These are phyloP conservation scores for Mechanitis mazaeus DNA, from an alignment of 2,888 invertebrate genomes.

Conservation along the genomic window DNA sequence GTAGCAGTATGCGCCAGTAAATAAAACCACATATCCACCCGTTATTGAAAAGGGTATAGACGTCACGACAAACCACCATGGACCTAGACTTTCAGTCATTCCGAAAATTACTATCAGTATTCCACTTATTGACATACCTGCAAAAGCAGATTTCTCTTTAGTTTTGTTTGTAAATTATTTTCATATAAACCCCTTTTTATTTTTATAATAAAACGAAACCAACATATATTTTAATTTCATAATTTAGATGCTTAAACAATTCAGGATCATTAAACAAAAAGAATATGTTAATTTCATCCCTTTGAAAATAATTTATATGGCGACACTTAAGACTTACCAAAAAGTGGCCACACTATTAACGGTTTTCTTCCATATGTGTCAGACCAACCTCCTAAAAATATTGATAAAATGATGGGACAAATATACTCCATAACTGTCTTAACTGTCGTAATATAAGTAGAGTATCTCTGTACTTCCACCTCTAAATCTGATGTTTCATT, in stretches of 20 bases:
- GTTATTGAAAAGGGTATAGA: slow-evolving; percentile 76
- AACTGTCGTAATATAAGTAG: slow-evolving; percentile 78
- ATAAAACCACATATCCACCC: slow-evolving; percentile 78
- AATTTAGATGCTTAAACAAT: not conserved
- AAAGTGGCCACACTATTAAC: slow-evolving; percentile 78
- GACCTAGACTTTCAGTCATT: slow-evolving; percentile 52
- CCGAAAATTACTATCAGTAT: slow-evolving; percentile 54
- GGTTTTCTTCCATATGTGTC: slow-evolving; percentile 87
- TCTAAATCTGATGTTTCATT: slow-evolving; percentile 68
- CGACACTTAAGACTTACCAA: slow-evolving; percentile 61
- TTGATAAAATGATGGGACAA: slow-evolving; percentile 80
- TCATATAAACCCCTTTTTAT: not conserved
- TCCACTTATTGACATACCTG: slow-evolving; percentile 53
- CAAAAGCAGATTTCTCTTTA: slow-evolving; percentile 27
- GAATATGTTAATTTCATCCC: slow-evolving; percentile 7
- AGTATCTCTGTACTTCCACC: slow-evolving; percentile 78
- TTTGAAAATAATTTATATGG: too few species aligned
- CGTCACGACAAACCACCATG: slow-evolving; percentile 73
- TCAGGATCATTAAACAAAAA: not conserved
- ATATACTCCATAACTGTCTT: slow-evolving; percentile 79
- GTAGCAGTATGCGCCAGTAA: slow-evolving; percentile 80
- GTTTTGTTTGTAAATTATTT: slow-evolving; percentile 2
- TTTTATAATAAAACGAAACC: too few species aligned
- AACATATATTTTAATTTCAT: not conserved
- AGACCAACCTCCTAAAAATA: slow-evolving; percentile 89